A percentile compares a stretch with the other conserved stretches of the same genome.
Conservation (phyloP, 2,113 vertebrate species). For the Callospermophilus lateralis region DNA sequence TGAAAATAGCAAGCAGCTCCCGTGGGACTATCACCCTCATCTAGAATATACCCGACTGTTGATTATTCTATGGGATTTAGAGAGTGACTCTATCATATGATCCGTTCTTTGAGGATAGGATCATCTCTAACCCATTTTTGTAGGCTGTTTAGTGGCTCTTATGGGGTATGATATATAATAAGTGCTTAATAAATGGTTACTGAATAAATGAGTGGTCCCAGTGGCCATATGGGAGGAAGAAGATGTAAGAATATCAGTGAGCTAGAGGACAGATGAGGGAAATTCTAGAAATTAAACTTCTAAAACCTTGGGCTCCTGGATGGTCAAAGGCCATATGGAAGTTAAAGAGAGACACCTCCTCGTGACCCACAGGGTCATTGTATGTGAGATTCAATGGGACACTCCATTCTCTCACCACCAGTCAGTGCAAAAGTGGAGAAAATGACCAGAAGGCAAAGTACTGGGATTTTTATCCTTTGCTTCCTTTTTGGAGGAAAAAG, state of each 20-base stretch:
- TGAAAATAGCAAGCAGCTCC: background rate
- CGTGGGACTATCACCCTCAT: background rate
- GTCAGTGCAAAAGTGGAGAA: background rate
- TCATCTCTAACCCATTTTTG: constrained; percentile 23
- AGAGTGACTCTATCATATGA: constrained; percentile 16
- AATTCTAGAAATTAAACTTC: constrained; percentile 20
- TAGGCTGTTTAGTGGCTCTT: background rate
- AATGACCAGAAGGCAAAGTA: background rate
- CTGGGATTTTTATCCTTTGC: constrained; percentile 16
- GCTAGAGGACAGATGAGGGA: background rate
- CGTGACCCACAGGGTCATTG: background rate
- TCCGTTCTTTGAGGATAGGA: background rate
- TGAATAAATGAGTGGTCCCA: background rate
- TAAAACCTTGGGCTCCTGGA: background rate
- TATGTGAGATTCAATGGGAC: background rate
- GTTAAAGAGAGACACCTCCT: background rate
- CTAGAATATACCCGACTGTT: background rate
- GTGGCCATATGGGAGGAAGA: background rate
- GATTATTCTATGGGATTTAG: background rate
- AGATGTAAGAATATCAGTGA: background rate
- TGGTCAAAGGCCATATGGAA: background rate
- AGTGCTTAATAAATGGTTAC: background rate
- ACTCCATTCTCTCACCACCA: background rate
- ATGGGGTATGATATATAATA: background rate
- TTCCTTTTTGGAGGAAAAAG: background rate